Conservation (phyloP, 2,113 vertebrate species). For the Mormyrus iriodes region DNA sequence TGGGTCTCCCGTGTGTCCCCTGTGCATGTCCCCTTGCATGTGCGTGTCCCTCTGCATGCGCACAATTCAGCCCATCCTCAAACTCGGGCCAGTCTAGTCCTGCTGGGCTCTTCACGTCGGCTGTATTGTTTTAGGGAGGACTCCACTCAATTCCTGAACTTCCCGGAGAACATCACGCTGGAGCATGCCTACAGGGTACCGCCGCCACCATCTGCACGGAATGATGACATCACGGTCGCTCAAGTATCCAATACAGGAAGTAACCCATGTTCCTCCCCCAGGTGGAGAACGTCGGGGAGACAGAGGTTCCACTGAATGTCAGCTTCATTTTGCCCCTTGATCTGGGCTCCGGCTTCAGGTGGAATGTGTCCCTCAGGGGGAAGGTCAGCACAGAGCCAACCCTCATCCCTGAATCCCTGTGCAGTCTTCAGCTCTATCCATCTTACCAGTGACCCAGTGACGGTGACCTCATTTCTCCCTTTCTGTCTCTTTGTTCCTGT, state of each 20-base stretch:
- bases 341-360: constrained; percentile 22
- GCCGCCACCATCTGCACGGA: not conserved
- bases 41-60: too few relatives aligned
- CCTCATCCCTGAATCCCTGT: too few relatives aligned
- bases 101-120: not conserved
- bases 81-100: not conserved
- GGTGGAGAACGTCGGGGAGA: constrained; percentile 32
- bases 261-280: not conserved
- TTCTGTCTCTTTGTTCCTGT: not conserved
- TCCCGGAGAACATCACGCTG: constrained; percentile 15
- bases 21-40: too few relatives aligned
- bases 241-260: not conserved
- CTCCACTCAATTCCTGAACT: constrained; percentile 29
- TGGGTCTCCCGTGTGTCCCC: not conserved
- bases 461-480: not conserved
- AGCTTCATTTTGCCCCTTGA: constrained; percentile 34
- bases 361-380: constrained; percentile 24
- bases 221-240: not conserved
- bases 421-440: not conserved
- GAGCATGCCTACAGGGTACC: constrained; percentile 33
- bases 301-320: constrained; percentile 21
- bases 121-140: constrained; percentile 23
- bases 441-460: not conserved
- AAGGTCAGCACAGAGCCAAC: constrained; percentile 21
- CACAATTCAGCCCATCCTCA: not conserved